Conservation (phyloP, 2,888 invertebrate species). For the Drosophila prostipennis region DNA sequence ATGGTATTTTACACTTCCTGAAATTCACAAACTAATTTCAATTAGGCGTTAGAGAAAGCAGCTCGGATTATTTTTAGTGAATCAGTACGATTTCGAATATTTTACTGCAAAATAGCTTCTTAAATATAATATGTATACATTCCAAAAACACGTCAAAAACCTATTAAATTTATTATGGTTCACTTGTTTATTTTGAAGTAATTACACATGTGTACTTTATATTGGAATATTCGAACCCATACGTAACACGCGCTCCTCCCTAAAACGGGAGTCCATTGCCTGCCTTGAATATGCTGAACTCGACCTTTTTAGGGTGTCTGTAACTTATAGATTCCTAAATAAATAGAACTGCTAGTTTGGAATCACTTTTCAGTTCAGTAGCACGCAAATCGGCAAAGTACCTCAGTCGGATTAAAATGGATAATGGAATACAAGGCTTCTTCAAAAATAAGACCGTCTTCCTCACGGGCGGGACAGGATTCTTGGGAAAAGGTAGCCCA, state of each 20-base stretch:
- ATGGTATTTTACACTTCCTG: background rate
- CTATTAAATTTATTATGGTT: too few species aligned
- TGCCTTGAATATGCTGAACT: slow-evolving; percentile 1
- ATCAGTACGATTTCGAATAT: too few species aligned
- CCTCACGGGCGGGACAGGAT: slow-evolving; percentile 87
- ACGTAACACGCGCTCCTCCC: background rate
- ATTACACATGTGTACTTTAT: too few species aligned
- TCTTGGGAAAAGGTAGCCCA: slow-evolving; percentile 82
- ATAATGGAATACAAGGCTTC: slow-evolving; percentile 85
- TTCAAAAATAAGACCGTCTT: slow-evolving; percentile 86
- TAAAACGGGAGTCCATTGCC: background rate
- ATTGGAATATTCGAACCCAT: too few species aligned
- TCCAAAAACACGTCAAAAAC: too few species aligned
- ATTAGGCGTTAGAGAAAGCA: background rate
- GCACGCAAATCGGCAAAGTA: background rate
- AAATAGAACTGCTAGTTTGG: slow-evolving; percentile 13
- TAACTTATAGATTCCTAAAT: background rate
- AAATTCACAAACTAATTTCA: background rate
- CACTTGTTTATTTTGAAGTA: too few species aligned
- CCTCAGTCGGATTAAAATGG: slow-evolving; percentile 36
- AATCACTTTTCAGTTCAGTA: slow-evolving; percentile 11
- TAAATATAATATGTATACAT: too few species aligned
- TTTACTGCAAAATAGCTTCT: too few species aligned
- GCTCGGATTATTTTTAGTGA: background rate
- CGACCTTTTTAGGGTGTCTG: slow-evolving; percentile 4